These are phyloP conservation scores for Aurelia coerulea DNA, from an alignment of 30 jellyfish, hydroid and myxozoan species.

Conservation along the genomic window DNA sequence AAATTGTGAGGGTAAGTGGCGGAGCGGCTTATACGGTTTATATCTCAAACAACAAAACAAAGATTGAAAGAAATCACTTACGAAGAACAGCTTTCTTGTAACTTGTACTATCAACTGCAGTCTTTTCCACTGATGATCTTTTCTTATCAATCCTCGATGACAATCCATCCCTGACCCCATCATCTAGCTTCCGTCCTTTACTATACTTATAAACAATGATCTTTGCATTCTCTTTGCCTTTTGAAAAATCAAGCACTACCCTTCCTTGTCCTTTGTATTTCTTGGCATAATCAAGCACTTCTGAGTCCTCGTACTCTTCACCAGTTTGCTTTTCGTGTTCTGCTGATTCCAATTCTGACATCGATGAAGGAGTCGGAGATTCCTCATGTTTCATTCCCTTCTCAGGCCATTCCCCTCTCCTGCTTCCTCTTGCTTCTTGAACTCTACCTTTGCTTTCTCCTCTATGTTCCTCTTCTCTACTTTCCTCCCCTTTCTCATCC, in stretches of 20 bases:
- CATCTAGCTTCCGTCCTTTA: not conserved
- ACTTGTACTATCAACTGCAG: too few relatives aligned
- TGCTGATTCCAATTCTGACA: too few relatives aligned
- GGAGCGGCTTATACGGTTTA: too few relatives aligned
- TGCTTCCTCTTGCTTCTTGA: conserved; percentile 9
- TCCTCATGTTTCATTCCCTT: conserved; percentile 14
- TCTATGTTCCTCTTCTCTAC: conserved; percentile 23
- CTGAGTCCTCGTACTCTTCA: conserved; percentile 70
- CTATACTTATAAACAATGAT: conserved; percentile 81
- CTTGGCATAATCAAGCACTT: conserved; percentile 84
- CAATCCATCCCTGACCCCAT: conserved; percentile 8
- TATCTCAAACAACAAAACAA: too few relatives aligned
- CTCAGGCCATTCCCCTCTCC: conserved; percentile 24
- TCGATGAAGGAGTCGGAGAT: too few relatives aligned
- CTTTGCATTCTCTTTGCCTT: conserved; percentile 91
- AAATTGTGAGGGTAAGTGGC: too few relatives aligned
- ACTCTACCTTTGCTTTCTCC: not conserved
- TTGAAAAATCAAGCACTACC: conserved; percentile 94
- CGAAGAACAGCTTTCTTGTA: too few relatives aligned
- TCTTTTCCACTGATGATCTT: conserved; percentile 13
- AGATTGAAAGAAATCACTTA: too few relatives aligned
- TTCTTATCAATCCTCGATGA: conserved; percentile 43
- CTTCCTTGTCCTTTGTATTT: conserved; percentile 73
- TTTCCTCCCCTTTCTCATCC: conserved; percentile 11
- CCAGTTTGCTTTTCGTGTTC: not conserved